phyloP scores from a whole-genome alignment of 2,888 invertebrate genomes.

The Gnatocerus cornutus region DNA sequence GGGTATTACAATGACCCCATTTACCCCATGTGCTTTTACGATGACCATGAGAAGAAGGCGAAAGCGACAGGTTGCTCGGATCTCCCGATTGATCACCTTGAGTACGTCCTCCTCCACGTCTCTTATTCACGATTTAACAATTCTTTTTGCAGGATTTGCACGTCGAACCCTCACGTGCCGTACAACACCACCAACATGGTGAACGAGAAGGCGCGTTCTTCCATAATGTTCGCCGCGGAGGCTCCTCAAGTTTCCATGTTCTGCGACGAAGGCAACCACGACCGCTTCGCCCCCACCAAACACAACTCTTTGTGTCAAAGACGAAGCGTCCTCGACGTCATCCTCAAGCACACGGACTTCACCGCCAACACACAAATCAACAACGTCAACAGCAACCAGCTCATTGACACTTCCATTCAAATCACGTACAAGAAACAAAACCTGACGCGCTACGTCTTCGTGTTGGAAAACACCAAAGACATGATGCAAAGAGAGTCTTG shows the following conservation, averaged over 20 bases:
- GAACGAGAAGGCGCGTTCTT: conserved; percentile 71
- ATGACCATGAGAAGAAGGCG: conserved; percentile 66
- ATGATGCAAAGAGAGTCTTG: conserved; percentile 76
- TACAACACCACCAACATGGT: conserved; percentile 70
- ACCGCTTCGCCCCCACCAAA: conserved; percentile 77
- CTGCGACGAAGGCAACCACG: conserved; percentile 77
- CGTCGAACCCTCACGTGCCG: conserved; percentile 53
- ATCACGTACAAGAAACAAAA: conserved; percentile 73
- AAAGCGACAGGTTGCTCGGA: conserved; percentile 74
- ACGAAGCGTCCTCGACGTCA: conserved; percentile 76
- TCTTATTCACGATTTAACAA: not conserved
- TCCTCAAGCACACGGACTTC: conserved; percentile 74
- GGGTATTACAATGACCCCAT: conserved; percentile 75
- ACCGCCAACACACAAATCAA: conserved; percentile 58
- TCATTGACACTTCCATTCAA: conserved; percentile 71
- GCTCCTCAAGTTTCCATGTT: conserved; percentile 74
- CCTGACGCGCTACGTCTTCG: conserved; percentile 74
- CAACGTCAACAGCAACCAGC: conserved; percentile 62
- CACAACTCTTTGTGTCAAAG: conserved; percentile 78
- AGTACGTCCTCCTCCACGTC: conserved; percentile 63
- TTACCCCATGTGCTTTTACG: conserved; percentile 75
- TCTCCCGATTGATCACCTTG: conserved; percentile 71
- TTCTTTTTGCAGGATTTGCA: conserved; percentile 53
- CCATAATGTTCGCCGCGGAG: conserved; percentile 74
- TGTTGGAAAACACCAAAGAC: conserved; percentile 76